Conservation (phyloP, 1,140 invertebrate genomes). For the Heliconius eleuchia region DNA sequence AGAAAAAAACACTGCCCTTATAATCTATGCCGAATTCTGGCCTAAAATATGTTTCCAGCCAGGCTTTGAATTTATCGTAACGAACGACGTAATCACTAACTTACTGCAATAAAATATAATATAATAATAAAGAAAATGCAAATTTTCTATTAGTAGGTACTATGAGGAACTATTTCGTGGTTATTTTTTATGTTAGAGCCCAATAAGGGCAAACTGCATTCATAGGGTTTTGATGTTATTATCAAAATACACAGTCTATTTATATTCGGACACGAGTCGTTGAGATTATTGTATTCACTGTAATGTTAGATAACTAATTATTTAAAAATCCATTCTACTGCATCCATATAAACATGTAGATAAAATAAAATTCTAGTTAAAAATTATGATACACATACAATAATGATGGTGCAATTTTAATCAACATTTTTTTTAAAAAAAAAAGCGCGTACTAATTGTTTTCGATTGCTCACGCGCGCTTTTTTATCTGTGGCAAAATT, state of each 20-base stretch:
- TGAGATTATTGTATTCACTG: constrained; percentile 72
- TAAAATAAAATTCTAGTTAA: constrained; percentile 48
- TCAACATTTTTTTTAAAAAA: constrained; percentile 14
- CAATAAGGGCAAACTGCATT: constrained; percentile 52
- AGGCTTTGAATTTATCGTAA: constrained; percentile 54
- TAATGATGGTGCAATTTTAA: constrained; percentile 48
- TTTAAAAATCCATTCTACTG: constrained; percentile 39
- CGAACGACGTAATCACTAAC: constrained; percentile 65
- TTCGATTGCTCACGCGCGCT: constrained; percentile 30
- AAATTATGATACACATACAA: constrained; percentile 50
- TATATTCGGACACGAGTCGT: constrained; percentile 56
- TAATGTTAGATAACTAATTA: constrained; percentile 19
- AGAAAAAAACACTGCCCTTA: constrained; percentile 39
- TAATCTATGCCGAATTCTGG: constrained; percentile 24
- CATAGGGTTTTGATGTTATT: constrained; percentile 73
- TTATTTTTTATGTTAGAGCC: constrained; percentile 66
- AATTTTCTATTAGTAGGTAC: constrained; percentile 81
- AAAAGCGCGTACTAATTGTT: constrained; percentile 40
- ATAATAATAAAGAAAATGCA: constrained; percentile 78
- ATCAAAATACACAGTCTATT: constrained; percentile 77
- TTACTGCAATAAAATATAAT: constrained; percentile 75
- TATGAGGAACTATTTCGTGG: constrained; percentile 80
- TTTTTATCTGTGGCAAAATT: constrained; percentile 10
- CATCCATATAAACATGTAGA: constrained; percentile 42
- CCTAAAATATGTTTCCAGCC: constrained; percentile 42